phyloP scores from a whole-genome alignment of 2,113 vertebrate genomes.

The Mustela lutreola region DNA sequence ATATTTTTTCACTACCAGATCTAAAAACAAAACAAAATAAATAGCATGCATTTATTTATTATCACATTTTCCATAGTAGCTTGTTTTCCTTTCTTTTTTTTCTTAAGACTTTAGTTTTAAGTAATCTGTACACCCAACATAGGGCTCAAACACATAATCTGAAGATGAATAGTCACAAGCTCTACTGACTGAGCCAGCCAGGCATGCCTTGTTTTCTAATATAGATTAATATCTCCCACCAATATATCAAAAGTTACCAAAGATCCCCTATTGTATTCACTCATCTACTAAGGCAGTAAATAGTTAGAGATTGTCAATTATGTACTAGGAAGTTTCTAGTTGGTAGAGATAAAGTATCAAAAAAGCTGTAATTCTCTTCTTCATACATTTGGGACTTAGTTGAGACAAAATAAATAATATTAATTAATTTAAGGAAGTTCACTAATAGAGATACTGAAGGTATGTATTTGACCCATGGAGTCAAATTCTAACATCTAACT shows the following conservation, averaged over 20 bases:
- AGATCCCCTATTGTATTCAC: neutral
- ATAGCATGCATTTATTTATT: neutral
- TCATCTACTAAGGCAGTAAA: neutral
- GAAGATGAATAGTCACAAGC: neutral
- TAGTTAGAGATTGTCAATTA: neutral
- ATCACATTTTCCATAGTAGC: neutral
- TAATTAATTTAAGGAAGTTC: neutral
- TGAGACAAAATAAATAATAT: neutral
- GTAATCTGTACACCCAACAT: neutral
- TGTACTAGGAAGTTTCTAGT: neutral
- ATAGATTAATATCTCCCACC: neutral
- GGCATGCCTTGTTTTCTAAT: neutral
- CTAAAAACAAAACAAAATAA: neutral
- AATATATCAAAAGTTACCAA: neutral
- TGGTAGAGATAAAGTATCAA: neutral
- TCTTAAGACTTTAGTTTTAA: neutral
- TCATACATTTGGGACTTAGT: neutral
- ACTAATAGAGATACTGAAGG: neutral
- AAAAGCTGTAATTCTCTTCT: neutral
- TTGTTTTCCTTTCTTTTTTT: neutral
- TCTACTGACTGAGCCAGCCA: neutral
- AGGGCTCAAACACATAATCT: neutral
- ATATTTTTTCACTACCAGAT: neutral
- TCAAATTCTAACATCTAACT: neutral
- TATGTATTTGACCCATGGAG: neutral